Conservation (phyloP, 2,113 vertebrate species). For the Protomyctophum bolini region DNA sequence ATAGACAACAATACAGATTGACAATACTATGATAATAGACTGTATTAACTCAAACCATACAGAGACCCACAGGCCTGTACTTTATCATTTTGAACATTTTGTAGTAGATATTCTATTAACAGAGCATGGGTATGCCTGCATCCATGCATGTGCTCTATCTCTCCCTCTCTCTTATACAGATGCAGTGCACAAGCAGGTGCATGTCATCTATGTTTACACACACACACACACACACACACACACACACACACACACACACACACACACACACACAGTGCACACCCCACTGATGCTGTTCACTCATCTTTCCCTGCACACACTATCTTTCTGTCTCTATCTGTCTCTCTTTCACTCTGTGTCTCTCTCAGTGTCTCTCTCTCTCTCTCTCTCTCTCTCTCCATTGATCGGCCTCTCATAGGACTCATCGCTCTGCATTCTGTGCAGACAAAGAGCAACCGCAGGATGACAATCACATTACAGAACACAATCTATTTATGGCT, state of each 20-base stretch:
- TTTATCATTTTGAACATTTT: no score
- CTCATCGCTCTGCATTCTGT: slow-evolving; percentile 71
- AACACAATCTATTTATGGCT: slow-evolving; percentile 78
- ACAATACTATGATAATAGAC: no score
- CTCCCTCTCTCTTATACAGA: no score
- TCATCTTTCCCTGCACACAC: not conserved
- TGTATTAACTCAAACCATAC: no score
- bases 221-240: not conserved
- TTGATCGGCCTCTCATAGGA: slow-evolving; percentile 70
- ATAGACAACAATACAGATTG: no score
- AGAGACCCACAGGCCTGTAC: no score
- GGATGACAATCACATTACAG: slow-evolving; percentile 78
- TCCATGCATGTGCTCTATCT: no score
- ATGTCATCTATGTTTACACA: not conserved
- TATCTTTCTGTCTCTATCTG: not conserved
- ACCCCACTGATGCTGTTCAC: slow-evolving; percentile 19
- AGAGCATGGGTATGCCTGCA: no score
- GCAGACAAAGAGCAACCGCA: slow-evolving; percentile 75
- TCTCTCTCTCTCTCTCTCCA: slow-evolving; percentile 52
- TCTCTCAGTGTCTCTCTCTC: slow-evolving; percentile 60
- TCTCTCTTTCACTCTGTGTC: slow-evolving; percentile 40
- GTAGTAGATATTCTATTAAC: no score
- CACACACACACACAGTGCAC: slow-evolving; percentile 6
- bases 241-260: not conserved
- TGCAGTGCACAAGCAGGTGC: no score